Conservation (phyloP, 2,113 vertebrate species). For the Poeciliopsis retropinna region DNA sequence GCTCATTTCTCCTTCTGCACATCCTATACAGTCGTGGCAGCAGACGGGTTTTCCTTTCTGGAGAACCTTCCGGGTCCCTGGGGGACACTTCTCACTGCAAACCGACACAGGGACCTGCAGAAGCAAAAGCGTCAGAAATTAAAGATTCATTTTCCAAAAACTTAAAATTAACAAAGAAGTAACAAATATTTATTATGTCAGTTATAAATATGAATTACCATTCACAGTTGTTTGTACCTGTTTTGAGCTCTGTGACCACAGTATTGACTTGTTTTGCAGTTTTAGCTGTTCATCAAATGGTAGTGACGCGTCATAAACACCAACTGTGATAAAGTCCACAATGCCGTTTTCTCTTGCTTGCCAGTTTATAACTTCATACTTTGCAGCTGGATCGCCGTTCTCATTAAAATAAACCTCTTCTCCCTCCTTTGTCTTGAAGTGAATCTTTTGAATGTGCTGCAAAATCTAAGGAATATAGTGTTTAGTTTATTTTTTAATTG, state of each 20-base stretch:
- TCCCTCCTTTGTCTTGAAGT: slow-evolving; percentile 75
- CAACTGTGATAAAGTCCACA: slow-evolving; percentile 72
- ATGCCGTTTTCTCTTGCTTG: slow-evolving; percentile 50
- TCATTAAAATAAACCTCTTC: slow-evolving; percentile 74
- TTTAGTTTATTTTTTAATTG: too few relatives aligned
- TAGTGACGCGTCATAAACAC: slow-evolving; percentile 71
- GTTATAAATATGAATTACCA: background rate
- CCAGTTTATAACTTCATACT: slow-evolving; percentile 79
- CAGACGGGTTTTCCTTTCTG: slow-evolving; percentile 78
- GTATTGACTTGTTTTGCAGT: slow-evolving; percentile 55
- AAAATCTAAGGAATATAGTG: slow-evolving; percentile 63
- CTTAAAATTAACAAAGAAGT: background rate
- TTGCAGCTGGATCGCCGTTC: slow-evolving; percentile 71
- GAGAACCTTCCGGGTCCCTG: slow-evolving; percentile 73
- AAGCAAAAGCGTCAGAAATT: background rate
- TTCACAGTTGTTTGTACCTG: slow-evolving; percentile 42
- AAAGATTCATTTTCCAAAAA: too few relatives aligned
- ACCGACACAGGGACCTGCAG: slow-evolving; percentile 70
- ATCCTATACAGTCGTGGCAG: slow-evolving; percentile 77
- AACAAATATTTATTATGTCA: background rate
- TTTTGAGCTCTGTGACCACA: slow-evolving; percentile 63
- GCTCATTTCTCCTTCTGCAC: slow-evolving; percentile 76
- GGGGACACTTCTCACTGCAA: slow-evolving; percentile 69
- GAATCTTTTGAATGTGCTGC: slow-evolving; percentile 52
- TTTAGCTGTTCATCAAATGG: slow-evolving; percentile 52